These are phyloP conservation scores for Microcaecilia unicolor DNA, from an alignment of 2,797 vertebrate genomes.

Conservation along the genomic window DNA sequence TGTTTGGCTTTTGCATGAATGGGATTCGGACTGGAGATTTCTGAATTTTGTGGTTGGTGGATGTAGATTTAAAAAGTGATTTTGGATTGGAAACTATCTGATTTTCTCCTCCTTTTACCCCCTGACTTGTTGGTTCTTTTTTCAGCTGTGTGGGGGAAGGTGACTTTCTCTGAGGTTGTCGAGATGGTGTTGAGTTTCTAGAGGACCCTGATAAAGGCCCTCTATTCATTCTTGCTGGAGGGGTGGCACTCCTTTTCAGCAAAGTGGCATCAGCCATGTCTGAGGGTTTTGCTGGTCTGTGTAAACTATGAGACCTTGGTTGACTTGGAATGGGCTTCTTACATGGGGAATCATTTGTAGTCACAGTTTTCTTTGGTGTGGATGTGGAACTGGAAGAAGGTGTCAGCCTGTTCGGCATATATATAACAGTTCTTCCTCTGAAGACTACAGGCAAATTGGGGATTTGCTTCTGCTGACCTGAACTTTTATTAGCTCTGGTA, in stretches of 20 bases:
- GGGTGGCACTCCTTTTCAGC: slow-evolving; percentile 87
- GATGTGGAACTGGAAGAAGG: slow-evolving; percentile 51
- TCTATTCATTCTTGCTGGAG: slow-evolving; percentile 83
- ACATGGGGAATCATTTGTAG: slow-evolving; percentile 43
- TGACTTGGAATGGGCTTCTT: slow-evolving; percentile 72
- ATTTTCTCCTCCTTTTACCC: neutral
- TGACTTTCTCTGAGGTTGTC: slow-evolving; percentile 62
- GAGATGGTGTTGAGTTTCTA: slow-evolving; percentile 81
- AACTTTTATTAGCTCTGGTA: slow-evolving; percentile 43
- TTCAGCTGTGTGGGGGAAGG: slow-evolving; percentile 43
- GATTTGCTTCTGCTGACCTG: slow-evolving; percentile 60
- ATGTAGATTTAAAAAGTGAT: slow-evolving; percentile 7
- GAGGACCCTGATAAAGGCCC: slow-evolving; percentile 85
- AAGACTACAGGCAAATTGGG: slow-evolving; percentile 77
- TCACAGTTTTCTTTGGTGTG: slow-evolving; percentile 51
- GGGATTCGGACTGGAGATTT: slow-evolving; percentile 91
- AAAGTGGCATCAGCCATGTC: slow-evolving; percentile 61
- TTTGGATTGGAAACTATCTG: slow-evolving; percentile 2
- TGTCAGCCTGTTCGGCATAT: slow-evolving; percentile 69
- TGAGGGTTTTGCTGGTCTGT: slow-evolving; percentile 69
- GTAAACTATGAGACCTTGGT: slow-evolving; percentile 86
- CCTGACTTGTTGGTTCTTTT: neutral
- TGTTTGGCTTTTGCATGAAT: slow-evolving; percentile 81
- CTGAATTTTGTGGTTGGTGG: slow-evolving; percentile 75
- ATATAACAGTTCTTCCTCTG: slow-evolving; percentile 86